phyloP scores from a whole-genome alignment of 1,140 invertebrate genomes.

The Amphibalanus amphitrite region DNA sequence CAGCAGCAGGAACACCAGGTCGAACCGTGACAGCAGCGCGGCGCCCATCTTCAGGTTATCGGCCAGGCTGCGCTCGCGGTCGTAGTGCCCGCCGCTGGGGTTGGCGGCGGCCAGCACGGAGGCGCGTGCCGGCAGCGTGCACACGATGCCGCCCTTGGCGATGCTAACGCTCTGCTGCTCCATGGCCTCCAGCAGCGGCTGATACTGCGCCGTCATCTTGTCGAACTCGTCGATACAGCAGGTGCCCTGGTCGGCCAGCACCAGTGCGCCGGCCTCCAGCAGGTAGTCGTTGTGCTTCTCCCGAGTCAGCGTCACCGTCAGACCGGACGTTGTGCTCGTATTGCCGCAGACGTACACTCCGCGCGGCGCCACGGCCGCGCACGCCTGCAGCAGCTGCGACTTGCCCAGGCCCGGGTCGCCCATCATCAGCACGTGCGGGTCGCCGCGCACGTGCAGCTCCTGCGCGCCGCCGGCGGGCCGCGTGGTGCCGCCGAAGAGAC shows the following conservation, averaged over 20 bases:
- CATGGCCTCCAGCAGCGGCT: constrained; percentile 79
- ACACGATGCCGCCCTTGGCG: constrained; percentile 41
- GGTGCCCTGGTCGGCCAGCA: constrained; percentile 63
- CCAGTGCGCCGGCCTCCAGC: constrained; percentile 67
- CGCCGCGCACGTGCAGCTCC: constrained; percentile 40
- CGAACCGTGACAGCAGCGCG: constrained; percentile 76
- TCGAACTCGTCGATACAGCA: constrained; percentile 95
- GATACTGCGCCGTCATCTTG: constrained; percentile 61
- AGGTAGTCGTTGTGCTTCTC: constrained; percentile 54
- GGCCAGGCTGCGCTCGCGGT: constrained; percentile 63
- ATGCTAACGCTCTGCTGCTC: constrained; percentile 82
- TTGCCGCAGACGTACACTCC: constrained; percentile 85
- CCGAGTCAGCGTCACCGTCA: constrained; percentile 64
- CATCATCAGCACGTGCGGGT: constrained; percentile 72
- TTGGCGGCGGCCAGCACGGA: constrained; percentile 78
- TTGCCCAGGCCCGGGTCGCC: constrained; percentile 91
- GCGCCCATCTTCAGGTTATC: constrained; percentile 78
- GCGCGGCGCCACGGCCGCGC: constrained; percentile 49
- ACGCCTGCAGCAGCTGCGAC: constrained; percentile 70
- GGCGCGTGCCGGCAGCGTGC: constrained; percentile 31
- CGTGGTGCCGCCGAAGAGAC: constrained; percentile 59
- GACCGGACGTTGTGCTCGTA: constrained; percentile 61
- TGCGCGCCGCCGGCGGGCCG: constrained; percentile 26
- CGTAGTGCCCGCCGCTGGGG: constrained; percentile 71
- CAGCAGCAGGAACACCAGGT: constrained; percentile 76